phyloP scores from a whole-genome alignment of 2,113 vertebrate genomes.

The Scartelaos histophorus region DNA sequence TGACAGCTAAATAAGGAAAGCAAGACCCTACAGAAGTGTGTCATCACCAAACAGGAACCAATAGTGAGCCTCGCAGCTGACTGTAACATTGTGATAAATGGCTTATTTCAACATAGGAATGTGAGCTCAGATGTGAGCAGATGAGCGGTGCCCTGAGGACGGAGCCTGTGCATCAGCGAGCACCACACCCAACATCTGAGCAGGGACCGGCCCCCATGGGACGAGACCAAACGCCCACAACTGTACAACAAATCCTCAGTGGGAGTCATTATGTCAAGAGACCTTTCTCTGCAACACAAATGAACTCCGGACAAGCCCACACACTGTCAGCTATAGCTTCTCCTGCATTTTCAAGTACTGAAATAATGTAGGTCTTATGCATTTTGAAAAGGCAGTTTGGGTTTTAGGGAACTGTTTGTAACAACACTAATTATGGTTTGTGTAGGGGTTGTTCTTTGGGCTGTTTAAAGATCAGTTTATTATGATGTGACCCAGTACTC shows the following conservation, averaged over 20 bases:
- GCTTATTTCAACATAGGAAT: constrained; percentile 47
- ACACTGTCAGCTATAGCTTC: neutral
- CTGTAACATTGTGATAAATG: neutral
- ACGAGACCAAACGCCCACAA: constrained; percentile 3
- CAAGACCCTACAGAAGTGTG: constrained; percentile 20
- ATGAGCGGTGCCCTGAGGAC: constrained; percentile 25
- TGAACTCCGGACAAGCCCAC: constrained; percentile 1
- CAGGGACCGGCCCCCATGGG: constrained; percentile 25
- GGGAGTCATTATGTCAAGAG: neutral
- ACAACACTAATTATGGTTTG: neutral
- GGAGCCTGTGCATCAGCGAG: constrained; percentile 21
- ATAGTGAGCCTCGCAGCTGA: neutral
- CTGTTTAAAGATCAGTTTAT: neutral
- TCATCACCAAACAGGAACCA: constrained; percentile 38
- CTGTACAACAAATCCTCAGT: neutral
- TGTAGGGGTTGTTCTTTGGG: neutral
- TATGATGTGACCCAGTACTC: neutral
- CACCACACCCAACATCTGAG: constrained; percentile 56
- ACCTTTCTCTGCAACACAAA: constrained; percentile 2
- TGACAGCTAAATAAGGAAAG: constrained; percentile 51
- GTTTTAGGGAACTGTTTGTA: neutral
- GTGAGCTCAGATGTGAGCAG: constrained; percentile 15
- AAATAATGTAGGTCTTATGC: neutral
- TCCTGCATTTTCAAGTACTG: neutral
- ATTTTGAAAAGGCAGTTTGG: neutral